A percentile compares a stretch with the other conserved stretches of the same genome.
phyloP scores from a whole-genome alignment of 2,888 invertebrate species.

The Conomelus anceps region DNA sequence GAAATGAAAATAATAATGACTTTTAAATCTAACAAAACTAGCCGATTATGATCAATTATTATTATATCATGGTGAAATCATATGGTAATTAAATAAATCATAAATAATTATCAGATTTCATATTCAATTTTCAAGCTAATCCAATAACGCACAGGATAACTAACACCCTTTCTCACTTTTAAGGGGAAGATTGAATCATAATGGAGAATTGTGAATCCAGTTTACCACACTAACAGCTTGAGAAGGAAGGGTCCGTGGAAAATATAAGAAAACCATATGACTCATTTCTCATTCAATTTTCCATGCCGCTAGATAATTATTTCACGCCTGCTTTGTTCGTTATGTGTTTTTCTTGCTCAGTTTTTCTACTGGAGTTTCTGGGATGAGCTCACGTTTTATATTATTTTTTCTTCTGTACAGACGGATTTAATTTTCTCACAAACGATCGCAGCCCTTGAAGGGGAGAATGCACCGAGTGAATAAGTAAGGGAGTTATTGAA shows the following conservation, averaged over 20 bases:
- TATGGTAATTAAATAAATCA: too few relatives aligned
- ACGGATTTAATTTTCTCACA: not conserved
- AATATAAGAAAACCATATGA: not conserved
- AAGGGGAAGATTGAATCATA: not conserved
- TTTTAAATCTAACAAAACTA: too few relatives aligned
- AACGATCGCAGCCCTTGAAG: not conserved
- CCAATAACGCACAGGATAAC: not conserved
- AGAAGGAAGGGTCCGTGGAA: not conserved
- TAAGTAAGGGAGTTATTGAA: not conserved
- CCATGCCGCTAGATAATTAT: not conserved
- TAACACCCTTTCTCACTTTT: not conserved
- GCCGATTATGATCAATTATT: too few relatives aligned
- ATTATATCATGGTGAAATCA: too few relatives aligned
- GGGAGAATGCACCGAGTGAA: not conserved
- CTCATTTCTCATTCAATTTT: not conserved
- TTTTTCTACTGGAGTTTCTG: not conserved
- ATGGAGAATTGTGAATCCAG: not conserved
- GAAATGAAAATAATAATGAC: too few relatives aligned
- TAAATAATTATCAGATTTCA: not conserved
- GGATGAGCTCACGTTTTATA: not conserved
- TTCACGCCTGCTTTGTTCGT: not conserved
- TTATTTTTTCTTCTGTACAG: not conserved
- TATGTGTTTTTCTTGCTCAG: not conserved
- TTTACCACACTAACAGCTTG: not conserved
- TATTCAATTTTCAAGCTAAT: not conserved